Evolutionary conservation across 37 sponge, comb jelly and placozoan species (phyloP).

Genomic region (Ianthella basta): DNA sequence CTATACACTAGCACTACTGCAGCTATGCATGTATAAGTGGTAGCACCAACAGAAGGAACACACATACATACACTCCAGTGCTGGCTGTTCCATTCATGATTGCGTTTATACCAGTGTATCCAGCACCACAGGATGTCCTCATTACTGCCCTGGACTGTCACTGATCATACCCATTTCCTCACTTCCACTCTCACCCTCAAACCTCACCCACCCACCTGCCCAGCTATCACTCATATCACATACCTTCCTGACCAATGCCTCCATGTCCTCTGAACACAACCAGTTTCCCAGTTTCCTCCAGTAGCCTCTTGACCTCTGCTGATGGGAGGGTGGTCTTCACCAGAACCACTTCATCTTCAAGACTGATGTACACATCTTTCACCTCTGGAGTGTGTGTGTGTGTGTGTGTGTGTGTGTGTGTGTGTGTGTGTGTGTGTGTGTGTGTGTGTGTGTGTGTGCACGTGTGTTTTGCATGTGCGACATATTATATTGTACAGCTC

Average conservation of each 20-base stretch:
- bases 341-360: constrained; percentile 70
- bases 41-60: no score
- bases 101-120: no score
- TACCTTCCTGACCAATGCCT: constrained; percentile 36
- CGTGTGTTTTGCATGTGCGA: no score
- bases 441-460: no score
- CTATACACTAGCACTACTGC: no score
- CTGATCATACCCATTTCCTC: background rate
- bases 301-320: constrained; percentile 47
- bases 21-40: no score
- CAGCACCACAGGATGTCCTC: no score
- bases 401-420: background rate
- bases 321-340: constrained; percentile 64
- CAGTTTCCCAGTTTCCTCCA: constrained; percentile 68
- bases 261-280: constrained; percentile 79
- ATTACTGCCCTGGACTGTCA: no score
- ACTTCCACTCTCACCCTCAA: background rate
- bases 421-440: no score
- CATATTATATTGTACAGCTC: no score
- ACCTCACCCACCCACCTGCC: background rate
- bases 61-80: no score
- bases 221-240: background rate
- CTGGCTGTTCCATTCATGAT: no score
- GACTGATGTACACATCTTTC: constrained; percentile 41
- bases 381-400: constrained; percentile 47